Percentiles rank a stretch among this genome's conserved stretches.
Evolutionary conservation across 1,140 invertebrate species (phyloP).

Genomic region (Tribolium madens): DNA sequence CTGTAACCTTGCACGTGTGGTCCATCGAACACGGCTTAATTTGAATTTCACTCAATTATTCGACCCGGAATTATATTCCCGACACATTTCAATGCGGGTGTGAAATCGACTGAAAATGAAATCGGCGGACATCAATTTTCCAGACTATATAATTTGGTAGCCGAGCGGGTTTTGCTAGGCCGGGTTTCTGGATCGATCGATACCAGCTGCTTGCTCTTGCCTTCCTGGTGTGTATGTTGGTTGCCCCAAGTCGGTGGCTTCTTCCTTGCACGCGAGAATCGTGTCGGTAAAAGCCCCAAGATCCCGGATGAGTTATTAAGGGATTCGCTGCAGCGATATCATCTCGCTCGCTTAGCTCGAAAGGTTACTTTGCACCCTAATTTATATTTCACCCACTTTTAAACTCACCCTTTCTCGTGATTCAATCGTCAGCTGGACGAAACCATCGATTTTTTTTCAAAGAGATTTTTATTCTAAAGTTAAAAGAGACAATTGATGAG

Average conservation of each 20-base stretch:
- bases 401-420: not conserved
- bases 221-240: conserved; percentile 21
- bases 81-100: conserved; percentile 57
- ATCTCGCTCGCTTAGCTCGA: conserved; percentile 20
- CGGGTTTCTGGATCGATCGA: conserved; percentile 46
- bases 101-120: conserved; percentile 63
- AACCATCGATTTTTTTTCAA: not conserved
- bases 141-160: conserved; percentile 59
- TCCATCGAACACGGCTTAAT: conserved; percentile 49
- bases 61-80: conserved; percentile 59
- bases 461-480: too few relatives aligned
- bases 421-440: too few relatives aligned
- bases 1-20: conserved; percentile 41
- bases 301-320: conserved; percentile 48
- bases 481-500: too few relatives aligned
- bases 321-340: conserved; percentile 36
- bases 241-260: not conserved
- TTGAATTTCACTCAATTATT: conserved; percentile 60
- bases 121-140: conserved; percentile 62
- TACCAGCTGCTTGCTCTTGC: conserved; percentile 43
- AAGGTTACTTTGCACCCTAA: conserved; percentile 33
- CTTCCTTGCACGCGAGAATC: conserved; percentile 24
- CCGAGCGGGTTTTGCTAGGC: conserved; percentile 30
- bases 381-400: conserved; percentile 6
- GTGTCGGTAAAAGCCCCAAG: conserved; percentile 10